Percentiles rank a stretch among this genome's conserved stretches.
Evolutionary conservation across 2,888 invertebrate species (phyloP).

Genomic region (Hyalella azteca): DNA sequence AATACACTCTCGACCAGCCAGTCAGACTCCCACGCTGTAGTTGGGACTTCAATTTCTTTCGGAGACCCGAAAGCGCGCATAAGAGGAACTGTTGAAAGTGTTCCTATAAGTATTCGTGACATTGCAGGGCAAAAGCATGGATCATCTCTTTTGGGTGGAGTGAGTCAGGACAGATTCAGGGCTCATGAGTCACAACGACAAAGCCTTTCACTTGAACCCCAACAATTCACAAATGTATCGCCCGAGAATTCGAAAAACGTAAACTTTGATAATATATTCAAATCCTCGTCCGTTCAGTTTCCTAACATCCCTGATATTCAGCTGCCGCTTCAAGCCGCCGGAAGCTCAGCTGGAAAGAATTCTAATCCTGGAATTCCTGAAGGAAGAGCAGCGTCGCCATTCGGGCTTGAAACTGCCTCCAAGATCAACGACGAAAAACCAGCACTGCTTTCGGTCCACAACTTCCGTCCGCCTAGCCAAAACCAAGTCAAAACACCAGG

Average conservation of each 20-base stretch:
- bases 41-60: background rate
- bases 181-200: background rate
- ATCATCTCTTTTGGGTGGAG: background rate
- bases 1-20: background rate
- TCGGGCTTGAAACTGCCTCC: background rate
- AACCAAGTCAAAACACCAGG: background rate
- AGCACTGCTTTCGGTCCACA: background rate
- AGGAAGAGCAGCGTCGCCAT: background rate
- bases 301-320: conserved; percentile 1
- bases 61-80: background rate
- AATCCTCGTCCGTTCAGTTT: background rate
- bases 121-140: background rate
- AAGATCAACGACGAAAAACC: background rate
- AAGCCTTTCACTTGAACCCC: background rate
- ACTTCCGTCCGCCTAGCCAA: background rate
- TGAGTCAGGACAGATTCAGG: background rate
- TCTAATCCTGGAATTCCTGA: background rate
- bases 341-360: background rate
- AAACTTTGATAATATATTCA: background rate
- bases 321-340: background rate
- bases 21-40: conserved; percentile 4
- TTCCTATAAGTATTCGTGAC: background rate
- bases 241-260: background rate
- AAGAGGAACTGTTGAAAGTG: conserved; percentile 16
- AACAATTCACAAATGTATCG: background rate